Evolutionary conservation across 1,140 invertebrate species (phyloP).

Genomic region (Zaprionus vittiger): DNA sequence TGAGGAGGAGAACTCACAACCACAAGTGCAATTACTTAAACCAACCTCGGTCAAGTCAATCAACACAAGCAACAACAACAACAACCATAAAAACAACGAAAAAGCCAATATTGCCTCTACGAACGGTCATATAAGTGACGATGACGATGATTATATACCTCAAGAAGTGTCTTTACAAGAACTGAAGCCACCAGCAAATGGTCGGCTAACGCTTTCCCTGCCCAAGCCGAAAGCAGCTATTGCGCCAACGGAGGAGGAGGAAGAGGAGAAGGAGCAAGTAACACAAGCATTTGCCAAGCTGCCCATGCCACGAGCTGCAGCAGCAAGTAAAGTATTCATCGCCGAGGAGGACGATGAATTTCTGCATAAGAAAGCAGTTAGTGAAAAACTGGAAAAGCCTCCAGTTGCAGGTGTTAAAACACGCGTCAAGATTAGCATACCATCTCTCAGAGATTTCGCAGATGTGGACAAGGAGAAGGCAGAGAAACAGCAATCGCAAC

Average conservation of each 20-base stretch:
- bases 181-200: constrained; percentile 8
- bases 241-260: background rate
- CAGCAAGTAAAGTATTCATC: constrained; percentile 36
- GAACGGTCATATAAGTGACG: constrained; percentile 75
- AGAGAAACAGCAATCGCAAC: constrained; percentile 67
- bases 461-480: constrained; percentile 85
- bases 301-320: constrained; percentile 54
- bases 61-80: constrained; percentile 6
- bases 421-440: constrained; percentile 82
- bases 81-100: background rate
- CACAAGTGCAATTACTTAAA: constrained; percentile 44
- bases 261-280: constrained; percentile 41
- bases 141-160: constrained; percentile 72
- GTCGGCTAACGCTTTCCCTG: constrained; percentile 37
- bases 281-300: constrained; percentile 65
- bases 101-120: background rate
- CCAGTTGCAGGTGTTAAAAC: constrained; percentile 60
- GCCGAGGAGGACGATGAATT: constrained; percentile 87
- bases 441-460: constrained; percentile 85
- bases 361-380: constrained; percentile 85
- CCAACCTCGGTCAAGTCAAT: background rate
- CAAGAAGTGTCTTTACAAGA: constrained; percentile 63
- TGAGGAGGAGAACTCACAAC: constrained; percentile 32
- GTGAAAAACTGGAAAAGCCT: constrained; percentile 52
- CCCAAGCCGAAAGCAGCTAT: constrained; percentile 66